These are phyloP conservation scores for Cydia fagiglandana DNA, from an alignment of 1,140 invertebrate genomes.

Conservation along the genomic window DNA sequence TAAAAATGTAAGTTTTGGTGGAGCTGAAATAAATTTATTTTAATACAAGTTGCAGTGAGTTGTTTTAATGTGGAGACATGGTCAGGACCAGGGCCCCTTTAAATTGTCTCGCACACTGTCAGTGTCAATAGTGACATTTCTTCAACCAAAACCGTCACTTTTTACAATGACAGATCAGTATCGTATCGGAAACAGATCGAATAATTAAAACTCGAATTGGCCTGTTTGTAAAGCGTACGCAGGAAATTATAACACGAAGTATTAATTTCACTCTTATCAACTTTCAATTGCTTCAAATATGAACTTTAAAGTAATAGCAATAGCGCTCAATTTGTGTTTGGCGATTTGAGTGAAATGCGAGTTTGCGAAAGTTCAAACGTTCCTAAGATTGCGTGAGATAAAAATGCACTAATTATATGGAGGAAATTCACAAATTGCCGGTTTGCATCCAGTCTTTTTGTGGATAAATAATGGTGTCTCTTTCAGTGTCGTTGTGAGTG, in stretches of 20 bases:
- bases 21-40: too few relatives aligned
- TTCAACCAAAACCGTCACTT: too few relatives aligned
- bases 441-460: not conserved
- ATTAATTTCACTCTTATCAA: not conserved
- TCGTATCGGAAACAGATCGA: too few relatives aligned
- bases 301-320: not conserved
- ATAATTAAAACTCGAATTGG: too few relatives aligned
- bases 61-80: too few relatives aligned
- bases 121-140: too few relatives aligned
- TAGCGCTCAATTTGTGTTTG: not conserved
- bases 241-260: slow-evolving; percentile 12
- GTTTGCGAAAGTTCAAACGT: not conserved
- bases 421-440: slow-evolving; percentile 26
- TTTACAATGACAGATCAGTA: too few relatives aligned
- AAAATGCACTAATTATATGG: slow-evolving; percentile 8
- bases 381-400: slow-evolving; percentile 24
- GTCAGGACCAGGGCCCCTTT: too few relatives aligned
- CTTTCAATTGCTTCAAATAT: not conserved
- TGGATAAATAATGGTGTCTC: not conserved
- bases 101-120: too few relatives aligned
- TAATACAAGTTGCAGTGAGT: too few relatives aligned
- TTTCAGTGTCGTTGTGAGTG: not conserved
- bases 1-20: too few relatives aligned
- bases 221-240: slow-evolving; percentile 1
- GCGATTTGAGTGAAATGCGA: not conserved